Evolutionary conservation across 2,888 invertebrate species (phyloP).

Genomic region (Scrobipalpa atriplicella): DNA sequence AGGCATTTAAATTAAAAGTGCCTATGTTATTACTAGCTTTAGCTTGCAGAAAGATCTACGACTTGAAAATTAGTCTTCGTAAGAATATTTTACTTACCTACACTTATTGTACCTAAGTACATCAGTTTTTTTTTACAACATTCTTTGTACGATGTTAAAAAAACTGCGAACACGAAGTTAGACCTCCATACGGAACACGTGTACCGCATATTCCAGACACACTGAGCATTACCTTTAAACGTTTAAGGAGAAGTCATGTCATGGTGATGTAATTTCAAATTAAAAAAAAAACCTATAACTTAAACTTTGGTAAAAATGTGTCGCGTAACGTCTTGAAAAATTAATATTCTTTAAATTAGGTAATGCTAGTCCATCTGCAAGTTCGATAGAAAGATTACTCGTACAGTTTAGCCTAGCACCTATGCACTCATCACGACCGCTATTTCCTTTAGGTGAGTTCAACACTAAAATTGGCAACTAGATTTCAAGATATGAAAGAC

Average conservation of each 20-base stretch:
- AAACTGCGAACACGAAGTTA: background rate
- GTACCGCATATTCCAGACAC: slow-evolving; percentile 45
- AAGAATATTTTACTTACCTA: background rate
- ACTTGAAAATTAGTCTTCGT: background rate
- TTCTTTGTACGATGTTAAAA: background rate
- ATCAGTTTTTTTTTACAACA: background rate
- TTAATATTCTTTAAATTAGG: background rate
- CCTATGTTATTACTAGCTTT: background rate
- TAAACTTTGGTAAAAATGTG: no score
- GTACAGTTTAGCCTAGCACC: no score
- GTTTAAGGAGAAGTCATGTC: slow-evolving; percentile 24
- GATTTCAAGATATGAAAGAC: no score
- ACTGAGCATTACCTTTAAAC: slow-evolving; percentile 35
- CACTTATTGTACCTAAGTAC: background rate
- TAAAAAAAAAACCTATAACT: no score
- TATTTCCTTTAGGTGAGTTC: no score
- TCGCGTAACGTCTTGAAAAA: background rate
- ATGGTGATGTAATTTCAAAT: no score
- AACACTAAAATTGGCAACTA: no score
- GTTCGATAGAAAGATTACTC: background rate
- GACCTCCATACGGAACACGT: slow-evolving; percentile 4
- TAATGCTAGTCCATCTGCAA: no score
- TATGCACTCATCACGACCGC: background rate
- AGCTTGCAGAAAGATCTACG: background rate
- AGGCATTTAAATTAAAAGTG: no score